Evolutionary conservation across 2,113 vertebrate species (phyloP), one percentile per base, ranked within the genome.

Genomic region (Platichthys flesus): DNA sequence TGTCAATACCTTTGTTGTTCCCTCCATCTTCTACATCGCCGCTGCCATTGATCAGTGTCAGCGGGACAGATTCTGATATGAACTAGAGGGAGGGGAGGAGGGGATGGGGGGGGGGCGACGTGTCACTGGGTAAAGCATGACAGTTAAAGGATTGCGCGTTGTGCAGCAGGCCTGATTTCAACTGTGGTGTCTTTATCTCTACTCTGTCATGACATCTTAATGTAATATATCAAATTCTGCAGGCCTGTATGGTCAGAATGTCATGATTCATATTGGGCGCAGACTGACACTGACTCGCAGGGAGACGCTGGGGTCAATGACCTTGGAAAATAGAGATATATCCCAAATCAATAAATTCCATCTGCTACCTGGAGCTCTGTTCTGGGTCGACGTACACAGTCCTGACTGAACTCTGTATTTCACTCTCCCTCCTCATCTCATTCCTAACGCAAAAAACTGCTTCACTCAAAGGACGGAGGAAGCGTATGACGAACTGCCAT

Each of bases 1-100:
- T 79, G 85, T 89, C 87, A 85, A 84, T 89, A 86, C 51, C 66
- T 28, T 26, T 71, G 78, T 83, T 88, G 78, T 78, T 73, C 76
- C 79, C 83, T 80, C 60, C 61, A 55, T 88, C 81, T 74, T 87
- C 52, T 54, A 52, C 59, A 52, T 56, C 37, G 52, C 54, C 52
- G 7, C 67, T 21, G 71, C 20, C 59, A 81, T 86, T 79, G 75
- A 91, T 88, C 83, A 80, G 58, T 57, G 83, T 82, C 82, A 86
- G 79, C 37, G 28, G 79, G 84, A 81, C 45, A 67, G 63, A 68
- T 37, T 78, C 56, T 71, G 66, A 86, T 73, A 84, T n/a, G 80
- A 83, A 74, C 45, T 45, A 52, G 56, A 20, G 57, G 42, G 18
- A 31, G 60, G 55, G 26, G 26, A 28, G 26, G 26, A 24, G 24